These are phyloP conservation scores for Apostichopus parvimensis DNA, from an alignment of 35 echinoderm and acorn worm genomes.

Conservation along the genomic window DNA sequence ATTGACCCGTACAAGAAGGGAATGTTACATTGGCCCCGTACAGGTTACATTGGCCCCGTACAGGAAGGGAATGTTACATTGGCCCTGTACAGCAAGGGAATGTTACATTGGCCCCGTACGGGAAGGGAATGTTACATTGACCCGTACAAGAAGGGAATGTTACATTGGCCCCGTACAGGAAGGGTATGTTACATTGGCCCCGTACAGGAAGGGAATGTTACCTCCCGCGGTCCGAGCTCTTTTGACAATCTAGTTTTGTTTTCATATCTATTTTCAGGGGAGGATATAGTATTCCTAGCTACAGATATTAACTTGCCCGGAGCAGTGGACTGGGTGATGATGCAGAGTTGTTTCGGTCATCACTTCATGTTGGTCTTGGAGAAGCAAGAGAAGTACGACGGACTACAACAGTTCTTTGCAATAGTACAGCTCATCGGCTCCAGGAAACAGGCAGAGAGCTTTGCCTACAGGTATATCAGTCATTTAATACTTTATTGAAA, in stretches of 20 bases:
- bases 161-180: too few species aligned
- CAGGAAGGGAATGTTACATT: neutral
- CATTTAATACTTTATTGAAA: neutral
- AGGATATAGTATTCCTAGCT: constrained; percentile 99
- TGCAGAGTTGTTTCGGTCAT: constrained; percentile 99
- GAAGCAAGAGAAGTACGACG: constrained; percentile 99
- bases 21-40: neutral
- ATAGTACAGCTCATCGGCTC: constrained; percentile 98
- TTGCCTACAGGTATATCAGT: constrained; percentile 93
- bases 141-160: neutral
- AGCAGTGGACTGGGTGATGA: constrained; percentile 99
- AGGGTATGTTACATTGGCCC: too few species aligned
- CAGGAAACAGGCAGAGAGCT: constrained; percentile 97
- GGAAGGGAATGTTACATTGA: too few species aligned
- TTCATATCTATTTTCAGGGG: constrained; percentile 65
- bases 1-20: too few species aligned
- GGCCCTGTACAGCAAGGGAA: too few species aligned
- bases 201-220: too few species aligned
- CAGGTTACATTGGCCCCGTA: too few species aligned
- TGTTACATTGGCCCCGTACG: too few species aligned
- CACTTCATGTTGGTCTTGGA: constrained; percentile 98
- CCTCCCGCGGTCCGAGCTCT: too few species aligned
- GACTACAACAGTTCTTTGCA: constrained; percentile 97
- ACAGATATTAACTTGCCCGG: constrained; percentile 98
- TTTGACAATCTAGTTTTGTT: neutral